These are phyloP conservation scores for Aradus depressus DNA, from an alignment of 2,888 invertebrate species.

Conservation along the genomic window DNA sequence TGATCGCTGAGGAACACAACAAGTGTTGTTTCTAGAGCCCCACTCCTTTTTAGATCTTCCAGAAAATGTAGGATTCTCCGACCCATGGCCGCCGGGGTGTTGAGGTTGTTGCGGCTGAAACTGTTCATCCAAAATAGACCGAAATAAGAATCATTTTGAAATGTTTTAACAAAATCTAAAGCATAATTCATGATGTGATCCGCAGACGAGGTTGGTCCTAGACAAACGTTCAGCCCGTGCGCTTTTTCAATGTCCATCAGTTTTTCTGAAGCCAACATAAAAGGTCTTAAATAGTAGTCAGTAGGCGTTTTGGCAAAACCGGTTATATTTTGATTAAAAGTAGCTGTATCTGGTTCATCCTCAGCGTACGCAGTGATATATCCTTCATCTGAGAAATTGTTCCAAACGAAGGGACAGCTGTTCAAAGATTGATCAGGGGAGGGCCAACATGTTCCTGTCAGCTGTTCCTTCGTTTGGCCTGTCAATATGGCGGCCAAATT, in stretches of 20 bases:
- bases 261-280: conserved; percentile 55
- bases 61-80: conserved; percentile 45
- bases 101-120: conserved; percentile 59
- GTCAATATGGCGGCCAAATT: conserved; percentile 74
- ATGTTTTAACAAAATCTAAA: conserved; percentile 50
- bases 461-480: conserved; percentile 43
- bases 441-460: conserved; percentile 27
- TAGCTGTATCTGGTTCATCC: conserved; percentile 59
- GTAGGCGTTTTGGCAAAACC: conserved; percentile 64
- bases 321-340: conserved; percentile 61
- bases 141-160: conserved; percentile 51
- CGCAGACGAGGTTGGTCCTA: conserved; percentile 51
- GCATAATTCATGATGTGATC: conserved; percentile 59
- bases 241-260: conserved; percentile 39
- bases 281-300: conserved; percentile 69
- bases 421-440: conserved; percentile 43
- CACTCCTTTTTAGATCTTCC: conserved; percentile 47
- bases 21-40: conserved; percentile 52
- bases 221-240: conserved; percentile 45
- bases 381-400: conserved; percentile 50
- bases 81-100: conserved; percentile 56
- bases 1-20: conserved; percentile 68
- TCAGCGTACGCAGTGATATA: conserved; percentile 73
- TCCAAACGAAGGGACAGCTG: conserved; percentile 66
- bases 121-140: conserved; percentile 71